Conservation (phyloP, 2,888 invertebrate species). For the Pemphredon lugubris region DNA sequence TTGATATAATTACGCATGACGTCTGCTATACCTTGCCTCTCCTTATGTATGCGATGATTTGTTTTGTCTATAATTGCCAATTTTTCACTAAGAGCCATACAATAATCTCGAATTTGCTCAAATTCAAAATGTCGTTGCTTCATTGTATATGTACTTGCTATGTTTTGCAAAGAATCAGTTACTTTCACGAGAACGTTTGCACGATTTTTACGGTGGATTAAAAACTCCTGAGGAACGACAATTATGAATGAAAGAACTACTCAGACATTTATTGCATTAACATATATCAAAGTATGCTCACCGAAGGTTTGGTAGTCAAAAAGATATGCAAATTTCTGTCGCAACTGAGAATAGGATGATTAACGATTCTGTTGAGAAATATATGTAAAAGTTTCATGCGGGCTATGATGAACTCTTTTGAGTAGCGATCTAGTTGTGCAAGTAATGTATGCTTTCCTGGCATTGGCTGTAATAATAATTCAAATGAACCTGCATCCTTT, state of each 20-base stretch:
- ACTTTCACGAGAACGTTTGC: slow-evolving; percentile 83
- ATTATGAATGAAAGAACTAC: neutral
- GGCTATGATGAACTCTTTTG: slow-evolving; percentile 86
- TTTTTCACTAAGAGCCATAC: slow-evolving; percentile 84
- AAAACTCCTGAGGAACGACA: slow-evolving; percentile 84
- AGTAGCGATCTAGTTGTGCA: slow-evolving; percentile 87
- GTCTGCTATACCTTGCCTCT: slow-evolving; percentile 82
- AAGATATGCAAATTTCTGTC: slow-evolving; percentile 86
- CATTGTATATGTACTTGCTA: slow-evolving; percentile 82
- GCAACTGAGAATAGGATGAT: slow-evolving; percentile 87
- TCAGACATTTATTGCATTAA: neutral
- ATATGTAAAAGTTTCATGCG: slow-evolving; percentile 86
- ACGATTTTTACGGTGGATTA: slow-evolving; percentile 84
- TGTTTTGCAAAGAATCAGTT: slow-evolving; percentile 83
- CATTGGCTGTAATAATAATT: slow-evolving; percentile 83
- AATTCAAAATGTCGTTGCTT: slow-evolving; percentile 85
- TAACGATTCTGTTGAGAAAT: slow-evolving; percentile 85
- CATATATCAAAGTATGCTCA: slow-evolving; percentile 73
- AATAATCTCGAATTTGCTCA: slow-evolving; percentile 85
- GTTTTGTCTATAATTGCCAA: slow-evolving; percentile 85
- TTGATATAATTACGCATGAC: neutral
- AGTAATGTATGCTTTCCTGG: slow-evolving; percentile 87
- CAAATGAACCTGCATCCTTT: slow-evolving; percentile 7
- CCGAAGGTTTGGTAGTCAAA: slow-evolving; percentile 85
- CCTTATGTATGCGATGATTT: slow-evolving; percentile 85